Percentiles rank a stretch among this genome's conserved stretches.
Evolutionary conservation across 37 sponge, comb jelly and placozoan genomes (phyloP).

Genomic region (Agelas oroides): DNA sequence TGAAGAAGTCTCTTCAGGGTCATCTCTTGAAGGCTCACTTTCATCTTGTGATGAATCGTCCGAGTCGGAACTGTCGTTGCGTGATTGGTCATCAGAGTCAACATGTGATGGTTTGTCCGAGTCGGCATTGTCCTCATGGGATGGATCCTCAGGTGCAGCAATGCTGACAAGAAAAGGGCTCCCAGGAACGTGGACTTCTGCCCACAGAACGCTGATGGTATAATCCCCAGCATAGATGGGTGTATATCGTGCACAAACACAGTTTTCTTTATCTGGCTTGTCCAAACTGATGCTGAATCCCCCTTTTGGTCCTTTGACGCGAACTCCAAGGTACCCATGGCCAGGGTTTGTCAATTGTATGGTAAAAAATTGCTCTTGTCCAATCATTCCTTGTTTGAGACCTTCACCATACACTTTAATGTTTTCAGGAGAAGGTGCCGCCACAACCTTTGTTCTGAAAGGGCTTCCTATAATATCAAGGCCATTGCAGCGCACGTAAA

Average conservation of each 20-base stretch:
- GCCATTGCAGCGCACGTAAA: slow-evolving; percentile 73
- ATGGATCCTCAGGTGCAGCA: too few relatives aligned
- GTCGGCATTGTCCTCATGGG: too few relatives aligned
- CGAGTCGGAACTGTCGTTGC: too few relatives aligned
- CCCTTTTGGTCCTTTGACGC: slow-evolving; percentile 79
- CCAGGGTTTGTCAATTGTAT: slow-evolving; percentile 76
- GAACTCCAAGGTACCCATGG: slow-evolving; percentile 64
- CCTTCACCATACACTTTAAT: slow-evolving; percentile 62
- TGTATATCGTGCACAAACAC: slow-evolving; percentile 72
- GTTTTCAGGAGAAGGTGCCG: slow-evolving; percentile 75
- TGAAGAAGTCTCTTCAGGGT: too few relatives aligned
- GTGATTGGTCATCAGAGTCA: too few relatives aligned
- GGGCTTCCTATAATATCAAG: slow-evolving; percentile 81
- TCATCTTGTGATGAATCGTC: too few relatives aligned
- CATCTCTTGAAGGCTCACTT: too few relatives aligned
- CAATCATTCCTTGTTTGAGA: slow-evolving; percentile 58
- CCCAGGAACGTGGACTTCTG: slow-evolving; percentile 70
- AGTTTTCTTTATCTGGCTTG: slow-evolving; percentile 30
- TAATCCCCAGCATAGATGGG: slow-evolving; percentile 71
- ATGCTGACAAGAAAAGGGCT: slow-evolving; percentile 59
- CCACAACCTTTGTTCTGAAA: slow-evolving; percentile 61
- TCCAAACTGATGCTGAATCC: slow-evolving; percentile 74
- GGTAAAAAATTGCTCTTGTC: slow-evolving; percentile 56
- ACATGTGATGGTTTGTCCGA: too few relatives aligned
- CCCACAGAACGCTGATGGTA: slow-evolving; percentile 71